phyloP scores from a whole-genome alignment of 2,888 invertebrate species.

The Coelinius sp. region DNA sequence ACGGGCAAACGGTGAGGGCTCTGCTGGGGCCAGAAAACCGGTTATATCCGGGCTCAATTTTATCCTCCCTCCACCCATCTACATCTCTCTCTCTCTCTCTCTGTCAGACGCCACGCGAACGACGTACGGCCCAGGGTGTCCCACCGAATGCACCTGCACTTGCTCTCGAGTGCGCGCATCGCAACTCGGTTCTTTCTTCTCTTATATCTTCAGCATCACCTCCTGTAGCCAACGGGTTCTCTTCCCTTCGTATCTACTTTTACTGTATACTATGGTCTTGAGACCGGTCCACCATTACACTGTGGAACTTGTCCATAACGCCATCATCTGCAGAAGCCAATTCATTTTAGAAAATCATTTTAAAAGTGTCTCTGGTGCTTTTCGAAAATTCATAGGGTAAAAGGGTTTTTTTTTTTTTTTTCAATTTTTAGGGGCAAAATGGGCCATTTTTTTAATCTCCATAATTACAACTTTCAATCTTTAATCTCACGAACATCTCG shows the following conservation, averaged over 20 bases:
- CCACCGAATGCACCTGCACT: conserved; percentile 65
- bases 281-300: conserved; percentile 50
- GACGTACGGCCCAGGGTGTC: conserved; percentile 61
- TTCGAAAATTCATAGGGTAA: no score
- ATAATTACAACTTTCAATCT: no score
- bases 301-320: conserved; percentile 63
- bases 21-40: conserved; percentile 13
- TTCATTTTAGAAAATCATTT: conserved; percentile 29
- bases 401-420: no score
- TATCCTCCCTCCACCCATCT: conserved; percentile 39
- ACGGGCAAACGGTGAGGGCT: conserved; percentile 21
- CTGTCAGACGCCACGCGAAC: conserved; percentile 64
- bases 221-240: conserved; percentile 32
- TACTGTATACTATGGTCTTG: conserved; percentile 41
- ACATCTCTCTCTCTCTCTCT: conserved; percentile 25
- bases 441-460: no score
- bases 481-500: no score
- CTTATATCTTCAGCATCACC: conserved; percentile 5
- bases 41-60: conserved; percentile 48
- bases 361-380: no score
- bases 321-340: conserved; percentile 68
- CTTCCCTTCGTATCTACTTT: conserved; percentile 36
- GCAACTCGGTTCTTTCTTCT: conserved; percentile 29
- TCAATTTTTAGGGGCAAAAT: no score
- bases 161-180: conserved; percentile 42